A percentile compares a stretch with the other conserved stretches of the same genome.
Evolutionary conservation across 2,888 invertebrate species (phyloP).

Genomic region (Tupiocoris notatus): DNA sequence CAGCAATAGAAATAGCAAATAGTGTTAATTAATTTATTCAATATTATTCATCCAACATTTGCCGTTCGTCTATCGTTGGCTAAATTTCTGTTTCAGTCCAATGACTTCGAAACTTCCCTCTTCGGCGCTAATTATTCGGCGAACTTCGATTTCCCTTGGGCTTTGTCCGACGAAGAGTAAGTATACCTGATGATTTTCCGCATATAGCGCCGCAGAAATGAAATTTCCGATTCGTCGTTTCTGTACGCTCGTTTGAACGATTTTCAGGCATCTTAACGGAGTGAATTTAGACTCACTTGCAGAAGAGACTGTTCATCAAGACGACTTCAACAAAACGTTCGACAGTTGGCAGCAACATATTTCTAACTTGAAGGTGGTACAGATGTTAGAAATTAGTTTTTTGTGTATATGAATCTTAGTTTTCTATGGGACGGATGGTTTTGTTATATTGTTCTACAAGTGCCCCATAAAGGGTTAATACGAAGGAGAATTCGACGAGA

Average conservation of each 20-base stretch:
- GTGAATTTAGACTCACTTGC: neutral
- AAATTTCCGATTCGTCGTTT: neutral
- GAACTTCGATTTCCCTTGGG: neutral
- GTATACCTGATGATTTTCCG: neutral
- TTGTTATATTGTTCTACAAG: no score
- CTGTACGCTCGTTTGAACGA: neutral
- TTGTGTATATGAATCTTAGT: no score
- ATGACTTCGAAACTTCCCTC: neutral
- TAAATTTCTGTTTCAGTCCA: neutral
- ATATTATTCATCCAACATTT: no score
- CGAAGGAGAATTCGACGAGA: no score
- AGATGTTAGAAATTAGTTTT: neutral
- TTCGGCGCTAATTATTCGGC: neutral
- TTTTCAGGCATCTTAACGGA: slow-evolving; percentile 29
- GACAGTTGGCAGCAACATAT: slow-evolving; percentile 59
- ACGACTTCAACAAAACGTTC: slow-evolving; percentile 58
- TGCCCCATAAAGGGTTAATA: no score
- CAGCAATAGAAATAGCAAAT: no score
- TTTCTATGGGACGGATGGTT: no score
- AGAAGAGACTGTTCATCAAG: slow-evolving; percentile 49
- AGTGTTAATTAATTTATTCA: no score
- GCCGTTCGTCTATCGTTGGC: no score
- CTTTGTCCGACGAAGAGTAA: neutral
- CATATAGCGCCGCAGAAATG: no score
- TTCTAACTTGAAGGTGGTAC: slow-evolving; percentile 54